These are phyloP conservation scores for Hylaeus anthracinus DNA, from an alignment of 1,140 invertebrate genomes.

Conservation along the genomic window DNA sequence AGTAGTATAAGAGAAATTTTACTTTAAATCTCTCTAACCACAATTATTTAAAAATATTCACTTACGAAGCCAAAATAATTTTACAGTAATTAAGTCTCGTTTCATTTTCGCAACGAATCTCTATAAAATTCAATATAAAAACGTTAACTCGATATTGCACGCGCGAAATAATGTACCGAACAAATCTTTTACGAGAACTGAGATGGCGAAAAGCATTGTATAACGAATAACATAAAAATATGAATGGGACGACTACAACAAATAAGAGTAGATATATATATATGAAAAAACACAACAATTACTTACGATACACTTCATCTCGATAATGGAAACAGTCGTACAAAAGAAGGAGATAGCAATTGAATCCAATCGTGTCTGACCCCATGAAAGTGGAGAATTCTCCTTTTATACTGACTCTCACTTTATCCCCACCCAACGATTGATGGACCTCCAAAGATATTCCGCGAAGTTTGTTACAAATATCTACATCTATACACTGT, in stretches of 20 bases:
- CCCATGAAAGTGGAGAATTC: conserved; percentile 77
- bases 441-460: conserved; percentile 53
- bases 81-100: too few relatives aligned
- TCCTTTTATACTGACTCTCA: conserved; percentile 81
- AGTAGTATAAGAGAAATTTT: too few relatives aligned
- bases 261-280: background rate
- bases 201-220: background rate
- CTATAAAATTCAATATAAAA: too few relatives aligned
- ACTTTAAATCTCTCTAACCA: too few relatives aligned
- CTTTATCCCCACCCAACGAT: conserved; percentile 73
- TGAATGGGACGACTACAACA: background rate
- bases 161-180: too few relatives aligned
- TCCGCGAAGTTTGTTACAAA: conserved; percentile 42
- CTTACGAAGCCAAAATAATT: too few relatives aligned
- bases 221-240: background rate
- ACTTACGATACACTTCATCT: conserved; percentile 37
- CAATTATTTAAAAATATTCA: too few relatives aligned
- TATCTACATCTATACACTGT: conserved; percentile 32
- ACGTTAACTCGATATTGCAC: too few relatives aligned
- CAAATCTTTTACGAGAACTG: too few relatives aligned
- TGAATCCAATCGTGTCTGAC: conserved; percentile 71
- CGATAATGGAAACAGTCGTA: background rate
- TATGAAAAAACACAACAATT: background rate
- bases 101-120: too few relatives aligned
- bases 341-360: conserved; percentile 63